Percentiles rank a stretch among this genome's conserved stretches.
Conservation (phyloP, 2,797 vertebrate genomes). For the Sternarchorhynchus goeldii region DNA sequence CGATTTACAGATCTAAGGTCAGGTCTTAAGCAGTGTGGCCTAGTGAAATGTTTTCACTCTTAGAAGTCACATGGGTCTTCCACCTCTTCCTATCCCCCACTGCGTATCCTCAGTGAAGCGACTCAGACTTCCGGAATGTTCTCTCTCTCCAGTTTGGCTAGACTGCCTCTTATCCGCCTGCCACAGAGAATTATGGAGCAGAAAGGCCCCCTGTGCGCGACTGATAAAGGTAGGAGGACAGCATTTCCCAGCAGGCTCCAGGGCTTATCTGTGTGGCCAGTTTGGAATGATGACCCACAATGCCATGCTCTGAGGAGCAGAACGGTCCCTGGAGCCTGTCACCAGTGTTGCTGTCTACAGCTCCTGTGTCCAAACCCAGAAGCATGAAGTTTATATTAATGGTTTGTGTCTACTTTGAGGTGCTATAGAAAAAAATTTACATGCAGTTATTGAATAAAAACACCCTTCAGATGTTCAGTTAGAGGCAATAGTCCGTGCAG, state of each 20-base stretch:
- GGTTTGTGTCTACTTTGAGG: slow-evolving; percentile 5
- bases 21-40: background rate
- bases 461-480: too few relatives aligned
- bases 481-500: too few relatives aligned
- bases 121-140: slow-evolving; percentile 47
- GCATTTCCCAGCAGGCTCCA: slow-evolving; percentile 64
- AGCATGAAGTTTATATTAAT: slow-evolving; percentile 25
- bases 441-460: too few relatives aligned
- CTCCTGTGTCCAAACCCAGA: slow-evolving; percentile 17
- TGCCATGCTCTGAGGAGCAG: slow-evolving; percentile 55
- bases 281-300: slow-evolving; percentile 59
- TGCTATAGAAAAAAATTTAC: background rate
- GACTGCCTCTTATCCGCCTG: slow-evolving; percentile 63
- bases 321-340: slow-evolving; percentile 37
- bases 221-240: slow-evolving; percentile 67
- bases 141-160: slow-evolving; percentile 56
- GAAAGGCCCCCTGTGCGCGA: slow-evolving; percentile 64
- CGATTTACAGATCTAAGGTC: background rate
- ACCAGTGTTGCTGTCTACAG: slow-evolving; percentile 6
- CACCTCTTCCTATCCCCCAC: background rate
- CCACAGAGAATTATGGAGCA: slow-evolving; percentile 63
- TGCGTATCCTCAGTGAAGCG: slow-evolving; percentile 31
- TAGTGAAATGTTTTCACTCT: background rate
- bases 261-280: slow-evolving; percentile 63
- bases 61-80: background rate